These are phyloP conservation scores for Trileptium ribeirensis DNA, from an alignment of 2,888 invertebrate species.

Conservation along the genomic window DNA sequence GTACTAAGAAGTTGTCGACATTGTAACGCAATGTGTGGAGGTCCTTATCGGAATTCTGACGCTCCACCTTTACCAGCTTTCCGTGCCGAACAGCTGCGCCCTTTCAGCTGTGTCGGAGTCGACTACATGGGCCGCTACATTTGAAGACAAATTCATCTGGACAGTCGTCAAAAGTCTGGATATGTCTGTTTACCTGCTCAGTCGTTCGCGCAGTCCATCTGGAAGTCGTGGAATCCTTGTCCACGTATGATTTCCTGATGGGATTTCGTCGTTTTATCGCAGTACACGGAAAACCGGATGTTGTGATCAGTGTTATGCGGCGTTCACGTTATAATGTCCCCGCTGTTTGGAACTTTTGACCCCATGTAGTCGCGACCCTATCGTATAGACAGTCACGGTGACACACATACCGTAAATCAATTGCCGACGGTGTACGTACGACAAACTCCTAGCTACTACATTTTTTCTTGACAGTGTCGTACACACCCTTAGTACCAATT, in stretches of 20 bases:
- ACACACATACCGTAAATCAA: too few species aligned
- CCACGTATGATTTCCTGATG: slow-evolving; percentile 44
- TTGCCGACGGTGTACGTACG: too few species aligned
- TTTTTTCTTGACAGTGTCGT: too few species aligned
- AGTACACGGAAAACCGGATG: slow-evolving; percentile 44
- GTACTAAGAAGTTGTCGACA: background rate
- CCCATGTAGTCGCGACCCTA: too few species aligned
- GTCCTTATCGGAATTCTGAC: background rate
- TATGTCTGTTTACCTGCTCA: slow-evolving; percentile 52
- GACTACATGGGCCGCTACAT: slow-evolving; percentile 51
- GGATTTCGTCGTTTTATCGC: slow-evolving; percentile 48
- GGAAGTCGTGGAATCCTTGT: slow-evolving; percentile 46
- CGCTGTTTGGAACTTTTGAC: too few species aligned
- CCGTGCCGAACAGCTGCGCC: background rate
- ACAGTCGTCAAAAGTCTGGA: slow-evolving; percentile 40
- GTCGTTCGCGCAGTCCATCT: slow-evolving; percentile 51
- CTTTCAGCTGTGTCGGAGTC: slow-evolving; percentile 41
- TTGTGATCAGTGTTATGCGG: too few species aligned
- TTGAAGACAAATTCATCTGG: slow-evolving; percentile 39
- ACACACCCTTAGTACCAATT: too few species aligned
- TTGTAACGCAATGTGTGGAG: background rate
- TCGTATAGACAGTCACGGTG: too few species aligned
- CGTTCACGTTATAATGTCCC: too few species aligned
- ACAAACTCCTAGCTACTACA: too few species aligned
- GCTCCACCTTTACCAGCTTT: background rate